phyloP scores from a whole-genome alignment of 2,888 invertebrate species.

The Yponomeuta evonymella region DNA sequence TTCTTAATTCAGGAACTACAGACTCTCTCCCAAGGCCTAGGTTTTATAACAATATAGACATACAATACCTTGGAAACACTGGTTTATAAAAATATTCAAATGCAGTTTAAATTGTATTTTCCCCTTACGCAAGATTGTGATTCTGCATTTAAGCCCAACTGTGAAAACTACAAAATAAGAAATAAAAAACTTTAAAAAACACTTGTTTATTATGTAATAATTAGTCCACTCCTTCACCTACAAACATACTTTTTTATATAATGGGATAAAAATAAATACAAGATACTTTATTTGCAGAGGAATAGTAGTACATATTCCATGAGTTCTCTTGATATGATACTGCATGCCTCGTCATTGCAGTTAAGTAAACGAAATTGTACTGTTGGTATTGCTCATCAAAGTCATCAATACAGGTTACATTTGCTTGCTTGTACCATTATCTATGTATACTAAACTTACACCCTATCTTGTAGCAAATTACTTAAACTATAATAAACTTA shows the following conservation, averaged over 20 bases:
- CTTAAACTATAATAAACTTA: no score
- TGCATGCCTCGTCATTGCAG: slow-evolving; percentile 43
- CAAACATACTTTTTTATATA: slow-evolving; percentile 49
- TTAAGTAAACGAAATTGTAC: slow-evolving; percentile 50
- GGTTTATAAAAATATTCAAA: no score
- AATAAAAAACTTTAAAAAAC: slow-evolving; percentile 30
- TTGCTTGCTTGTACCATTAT: slow-evolving; percentile 29
- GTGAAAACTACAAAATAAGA: background rate
- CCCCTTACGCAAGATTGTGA: no score
- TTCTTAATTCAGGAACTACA: no score
- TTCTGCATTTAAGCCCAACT: background rate
- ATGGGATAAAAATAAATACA: slow-evolving; percentile 45
- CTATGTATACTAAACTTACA: slow-evolving; percentile 29
- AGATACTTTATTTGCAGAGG: background rate
- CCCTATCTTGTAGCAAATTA: slow-evolving; percentile 6
- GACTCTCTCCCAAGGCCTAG: no score
- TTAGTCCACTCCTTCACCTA: slow-evolving; percentile 59
- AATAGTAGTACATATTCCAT: slow-evolving; percentile 3
- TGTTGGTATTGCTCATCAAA: slow-evolving; percentile 57
- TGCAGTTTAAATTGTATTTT: no score
- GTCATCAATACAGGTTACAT: background rate
- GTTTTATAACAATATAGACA: no score
- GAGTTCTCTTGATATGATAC: slow-evolving; percentile 40
- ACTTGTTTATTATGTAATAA: slow-evolving; percentile 41
- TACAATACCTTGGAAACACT: no score